Conservation (phyloP, 2,113 vertebrate species). For the Pungitius pungitius region DNA sequence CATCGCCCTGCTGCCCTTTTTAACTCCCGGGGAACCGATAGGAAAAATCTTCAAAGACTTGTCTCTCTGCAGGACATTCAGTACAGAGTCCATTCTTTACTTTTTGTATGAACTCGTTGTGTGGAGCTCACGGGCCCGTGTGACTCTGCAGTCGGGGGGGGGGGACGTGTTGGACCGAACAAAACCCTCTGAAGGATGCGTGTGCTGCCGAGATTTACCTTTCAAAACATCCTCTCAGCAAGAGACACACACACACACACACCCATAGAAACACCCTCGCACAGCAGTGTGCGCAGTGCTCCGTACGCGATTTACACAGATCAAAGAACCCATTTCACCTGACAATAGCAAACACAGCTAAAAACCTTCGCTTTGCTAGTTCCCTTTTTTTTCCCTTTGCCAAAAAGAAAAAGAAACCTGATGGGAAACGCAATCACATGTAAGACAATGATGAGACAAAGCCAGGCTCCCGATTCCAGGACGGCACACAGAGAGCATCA, state of each 20-base stretch:
- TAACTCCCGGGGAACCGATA: slow-evolving; percentile 77
- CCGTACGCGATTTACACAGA: slow-evolving; percentile 34
- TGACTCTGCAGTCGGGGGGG: slow-evolving; percentile 23
- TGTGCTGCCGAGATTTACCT: slow-evolving; percentile 41
- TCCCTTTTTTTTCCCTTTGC: slow-evolving; percentile 11
- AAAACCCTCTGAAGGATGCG: slow-evolving; percentile 31
- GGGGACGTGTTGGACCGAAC: slow-evolving; percentile 59
- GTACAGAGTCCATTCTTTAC: slow-evolving; percentile 24
- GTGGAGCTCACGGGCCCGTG: slow-evolving; percentile 18
- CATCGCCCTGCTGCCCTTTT: slow-evolving; percentile 29
- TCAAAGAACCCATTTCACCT: slow-evolving; percentile 55
- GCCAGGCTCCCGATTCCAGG: slow-evolving; percentile 30
- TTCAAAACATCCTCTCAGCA: slow-evolving; percentile 27
- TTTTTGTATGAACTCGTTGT: slow-evolving; percentile 50
- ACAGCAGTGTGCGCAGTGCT: slow-evolving; percentile 29
- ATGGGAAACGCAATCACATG: slow-evolving; percentile 35
- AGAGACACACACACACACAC: slow-evolving; percentile 27
- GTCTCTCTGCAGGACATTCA: slow-evolving; percentile 54
- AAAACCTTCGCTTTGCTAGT: slow-evolving; percentile 23
- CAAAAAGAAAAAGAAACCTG: slow-evolving; percentile 14
- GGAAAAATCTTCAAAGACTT: slow-evolving; percentile 63
- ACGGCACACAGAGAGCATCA: slow-evolving; percentile 31
- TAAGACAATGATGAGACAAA: slow-evolving; percentile 37
- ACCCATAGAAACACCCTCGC: slow-evolving; percentile 22
- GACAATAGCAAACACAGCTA: slow-evolving; percentile 41